Base-by-base conservation (phyloP, 2,888 invertebrate species). In the Thecocarcelia acutangulata region DNA sequence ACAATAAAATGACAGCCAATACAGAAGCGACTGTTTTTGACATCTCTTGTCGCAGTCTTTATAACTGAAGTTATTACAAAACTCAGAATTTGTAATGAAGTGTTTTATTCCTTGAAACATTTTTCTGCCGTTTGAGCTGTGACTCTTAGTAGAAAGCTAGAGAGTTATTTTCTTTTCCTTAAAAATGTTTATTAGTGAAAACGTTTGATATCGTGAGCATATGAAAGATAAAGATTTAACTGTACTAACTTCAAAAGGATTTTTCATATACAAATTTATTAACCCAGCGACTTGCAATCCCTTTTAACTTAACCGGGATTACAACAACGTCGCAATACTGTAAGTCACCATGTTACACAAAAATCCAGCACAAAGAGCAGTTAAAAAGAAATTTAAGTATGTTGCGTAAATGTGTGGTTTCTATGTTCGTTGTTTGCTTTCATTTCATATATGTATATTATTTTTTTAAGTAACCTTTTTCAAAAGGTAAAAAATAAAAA, bases 261-360 rank as follows among this genome's bases (percentile, higher is more conserved):
- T 54, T 56, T 37, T 12, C 17, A 28, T 48, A 56, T 63, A 19
- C 40, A 54, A 46, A 69, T 17, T 76, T 44, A 52, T 76, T 77
- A 77, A 69, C 63, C 54, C 21, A 13, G 48, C 44, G 61, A 56
- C 54, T 33, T 19, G 44, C 48, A 66, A 59, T 50, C 37, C 48
- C 2, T 76, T 77, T 61, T 40, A 77, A 54, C 54, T 61, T 46
- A 21, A 69, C 56, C 54, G n/a, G 56, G 70, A 77, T 68, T 68
- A 68, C 33, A 63, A 40, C 42, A 54, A 19, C 8, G 50, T 33
- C 1, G 9, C 33, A 33, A 8, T 9, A 64, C 13, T 52, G 11
- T 50, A 13, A 44, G 58, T 50, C 42, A 48, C 58, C 42, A 64
- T 28, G 24, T 50, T 21, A 56, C 28, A 73, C 61, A 24, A 61